A percentile compares a stretch with the other conserved stretches of the same genome.
phyloP scores from a whole-genome alignment of 2,797 vertebrate genomes.

The Champsocephalus esox region DNA sequence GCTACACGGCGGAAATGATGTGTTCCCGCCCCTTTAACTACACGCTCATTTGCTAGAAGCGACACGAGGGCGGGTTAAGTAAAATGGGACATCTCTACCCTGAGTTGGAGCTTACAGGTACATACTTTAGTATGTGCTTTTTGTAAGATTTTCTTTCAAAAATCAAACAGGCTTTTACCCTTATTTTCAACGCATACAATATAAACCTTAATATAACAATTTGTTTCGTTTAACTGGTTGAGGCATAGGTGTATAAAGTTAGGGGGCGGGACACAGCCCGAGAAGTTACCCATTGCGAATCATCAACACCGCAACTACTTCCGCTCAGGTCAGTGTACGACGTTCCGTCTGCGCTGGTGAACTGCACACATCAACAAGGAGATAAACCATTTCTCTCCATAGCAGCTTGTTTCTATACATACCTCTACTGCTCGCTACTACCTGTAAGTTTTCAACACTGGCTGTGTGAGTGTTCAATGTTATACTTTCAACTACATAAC shows the following conservation, averaged over 20 bases:
- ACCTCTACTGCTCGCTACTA: constrained; percentile 55
- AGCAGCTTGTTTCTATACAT: constrained; percentile 34
- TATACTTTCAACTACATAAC: not conserved
- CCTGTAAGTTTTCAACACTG: constrained; percentile 55
- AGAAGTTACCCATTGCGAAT: not conserved
- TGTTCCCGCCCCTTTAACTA: constrained; percentile 56
- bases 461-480: not conserved
- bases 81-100: accelerated
- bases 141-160: accelerated
- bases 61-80: constrained; percentile 13
- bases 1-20: constrained; percentile 41
- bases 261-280: constrained; percentile 34
- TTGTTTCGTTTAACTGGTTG: accelerated
- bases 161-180: accelerated
- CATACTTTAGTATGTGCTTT: accelerated
- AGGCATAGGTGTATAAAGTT: too few relatives aligned
- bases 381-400: constrained; percentile 60
- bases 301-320: constrained; percentile 33
- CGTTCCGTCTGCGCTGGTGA: constrained; percentile 25
- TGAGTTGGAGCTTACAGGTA: not conserved
- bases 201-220: accelerated
- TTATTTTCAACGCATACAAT: not conserved
- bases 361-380: constrained; percentile 50
- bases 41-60: constrained; percentile 61
- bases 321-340: constrained; percentile 50